Evolutionary conservation across 2,888 invertebrate species (phyloP), one percentile per base, ranked within the genome.

Genomic region (Volucella inflata): DNA sequence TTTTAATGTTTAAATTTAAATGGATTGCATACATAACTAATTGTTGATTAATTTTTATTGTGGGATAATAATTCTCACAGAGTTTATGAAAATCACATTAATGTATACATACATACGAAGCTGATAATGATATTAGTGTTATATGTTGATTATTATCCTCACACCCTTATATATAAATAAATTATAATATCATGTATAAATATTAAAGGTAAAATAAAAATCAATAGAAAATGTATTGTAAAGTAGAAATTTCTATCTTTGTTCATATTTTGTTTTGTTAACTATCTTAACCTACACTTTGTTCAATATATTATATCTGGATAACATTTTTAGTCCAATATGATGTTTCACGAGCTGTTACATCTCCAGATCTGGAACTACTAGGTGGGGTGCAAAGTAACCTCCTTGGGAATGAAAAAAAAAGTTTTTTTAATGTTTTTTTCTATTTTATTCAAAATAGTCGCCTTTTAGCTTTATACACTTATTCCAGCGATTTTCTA

Each of bases 61-160:
- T 80, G 80, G 77, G 46, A 84, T 55, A 65, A 71, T 55, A 48
- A 55, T 75, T 59, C 80, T 53, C 30, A 30, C 30, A 62, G 50
- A 53, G 67, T 78, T 72, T 42, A 21, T 42, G 51, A 50, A 84
- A 30, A 60, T 70, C 44, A 42, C 60, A 60, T 79, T 74, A 65
- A 46, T 64, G 68, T 64, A 75, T 64, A 53, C 42, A 75, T 64
- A 53, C 42, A 72, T 71, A 11, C 51, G 75, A 65, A 75, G 74
- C 64, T 55, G 40, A 55, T 30, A 30, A 30, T 30, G 30, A 30
- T 70, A 79, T 75, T 53, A 70, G 75, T 75, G 59, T 68, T 79
- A 84, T 84, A 48, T 80, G 84, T 84, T 80, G 70, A 65, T 80
- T 84, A 84, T 75, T 78, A 84, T 75, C 74, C 70, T 75, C 65